Evolutionary conservation across 2,113 vertebrate species (phyloP), one percentile per base, ranked within the genome.

Genomic region (Brachypteracias leptosomus): DNA sequence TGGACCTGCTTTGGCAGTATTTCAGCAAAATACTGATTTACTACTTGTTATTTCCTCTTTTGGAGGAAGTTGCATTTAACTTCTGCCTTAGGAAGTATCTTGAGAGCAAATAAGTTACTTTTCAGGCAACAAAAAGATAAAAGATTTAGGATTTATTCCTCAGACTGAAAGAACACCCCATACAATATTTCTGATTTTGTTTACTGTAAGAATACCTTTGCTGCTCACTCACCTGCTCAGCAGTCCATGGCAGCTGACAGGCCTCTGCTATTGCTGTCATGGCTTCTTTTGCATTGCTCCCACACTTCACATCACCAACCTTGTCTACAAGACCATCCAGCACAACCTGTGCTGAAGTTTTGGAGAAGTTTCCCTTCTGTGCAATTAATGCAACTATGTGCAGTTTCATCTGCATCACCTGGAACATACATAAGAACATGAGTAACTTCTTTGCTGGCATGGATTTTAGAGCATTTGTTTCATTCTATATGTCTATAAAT

Each of bases 351-450:
- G 99, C 99, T 8, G 99, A 99, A 6, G 98, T 99, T 98, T 99
- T 99, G 26, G 99, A 99, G 96, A 99, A 99, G 77, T 97, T 98
- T 68, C 99, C 99, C 57, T 99, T 99, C 97, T 99, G 98, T 75
- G 99, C 99, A 51, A 99, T 95, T 21, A 99, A 80, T 44, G 99
- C 98, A 94, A 99, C 99, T 66, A 99, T 98, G 81, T 98, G 99
- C 75, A 99, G 98, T 93, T 99, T 99, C 98, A 99, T 98, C 91
- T 99, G 99, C 99, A 99, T 99, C 90, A 99, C 99, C 99, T 99
- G 89, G 55, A 70, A 95, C 15, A 26, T 22, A 80, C 35, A 57
- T 46, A 81, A 77, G 15, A 88, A 46, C 49, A 90, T 15, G 42
- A 42, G 42, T 42, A 42, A 42, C 11, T 42, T 42, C 42, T 42